Base-by-base conservation (phyloP, 2,113 vertebrate genomes). In the Ammospiza nelsoni region DNA sequence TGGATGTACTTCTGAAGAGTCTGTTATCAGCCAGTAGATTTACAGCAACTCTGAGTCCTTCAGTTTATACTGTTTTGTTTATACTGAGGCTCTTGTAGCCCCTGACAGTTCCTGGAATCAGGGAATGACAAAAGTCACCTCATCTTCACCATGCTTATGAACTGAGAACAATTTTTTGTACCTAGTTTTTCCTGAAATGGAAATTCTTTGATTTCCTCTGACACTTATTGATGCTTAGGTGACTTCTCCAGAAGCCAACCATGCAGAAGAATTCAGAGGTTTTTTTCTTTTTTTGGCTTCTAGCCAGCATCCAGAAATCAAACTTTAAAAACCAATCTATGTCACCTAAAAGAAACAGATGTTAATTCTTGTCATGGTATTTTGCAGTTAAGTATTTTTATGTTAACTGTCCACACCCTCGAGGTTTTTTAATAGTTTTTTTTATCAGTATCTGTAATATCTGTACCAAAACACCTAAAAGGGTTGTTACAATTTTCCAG, bases 241-340 rank as follows among this genome's bases (percentile, higher is more conserved):
- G 97, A 98, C 97, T 98, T 97, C 92, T 97, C 93, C 89, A 97
- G 97, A 97, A 97, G 96, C 80, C 55, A 93, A 61, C 94, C 92
- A 90, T 74, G 84, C 71, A 65, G 62, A 96, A 96, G 57, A 95
- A 97, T 82, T 90, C 51, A 67, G 65, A 10, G 4, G 1, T 39
- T 59, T 66, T 72, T 28, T 5, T 3, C 61, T 12, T 92, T 92
- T 90, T 92, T 96, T 96, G 65, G 87, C 90, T 95, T 97, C 95
- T 95, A 94, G 90, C 73, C 95, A 97, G 95, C 73, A 67, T 84
- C 39, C 68, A 88, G 62, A 91, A 87, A 88, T 49, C 12, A 5
- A 88, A 43, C 79, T 55, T 90, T 55, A 63, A 90, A 62, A 81
- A 61, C 41, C 54, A 71, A 35, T 57, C 39, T 8, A 48, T 78